Conservation (phyloP, 2,113 vertebrate genomes). For the Taurulus bubalis region DNA sequence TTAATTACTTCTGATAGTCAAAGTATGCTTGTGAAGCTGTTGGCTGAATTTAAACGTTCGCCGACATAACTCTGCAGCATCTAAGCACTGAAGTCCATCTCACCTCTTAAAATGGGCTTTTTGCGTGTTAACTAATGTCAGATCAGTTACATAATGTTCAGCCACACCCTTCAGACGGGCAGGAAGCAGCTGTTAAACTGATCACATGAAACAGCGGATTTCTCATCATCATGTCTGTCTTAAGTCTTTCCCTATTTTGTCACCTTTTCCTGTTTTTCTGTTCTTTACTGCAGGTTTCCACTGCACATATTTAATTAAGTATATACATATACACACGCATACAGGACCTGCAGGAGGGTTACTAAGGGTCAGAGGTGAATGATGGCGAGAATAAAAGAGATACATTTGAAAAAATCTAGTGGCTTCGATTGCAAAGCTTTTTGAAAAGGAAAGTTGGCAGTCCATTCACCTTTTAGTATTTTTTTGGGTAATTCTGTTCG, state of each 20-base stretch:
- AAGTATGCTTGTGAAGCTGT: constrained; percentile 11
- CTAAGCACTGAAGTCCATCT: background rate
- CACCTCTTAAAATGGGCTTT: constrained; percentile 16
- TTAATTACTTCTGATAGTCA: constrained; percentile 6
- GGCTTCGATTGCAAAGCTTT: background rate
- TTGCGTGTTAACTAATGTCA: constrained; percentile 24
- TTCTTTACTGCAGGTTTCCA: constrained; percentile 26
- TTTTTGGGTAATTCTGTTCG: background rate
- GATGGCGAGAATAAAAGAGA: constrained; percentile 8
- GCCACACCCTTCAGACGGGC: constrained; percentile 46
- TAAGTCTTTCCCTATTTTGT: constrained; percentile 58
- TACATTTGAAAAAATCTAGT: constrained; percentile 27
- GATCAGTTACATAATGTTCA: constrained; percentile 35
- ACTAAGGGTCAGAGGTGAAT: constrained; percentile 11
- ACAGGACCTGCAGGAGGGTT: background rate
- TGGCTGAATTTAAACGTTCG: background rate
- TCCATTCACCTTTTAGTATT: background rate
- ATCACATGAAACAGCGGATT: constrained; percentile 22
- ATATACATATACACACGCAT: background rate
- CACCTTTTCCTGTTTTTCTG: constrained; percentile 63
- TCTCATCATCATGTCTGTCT: constrained; percentile 23
- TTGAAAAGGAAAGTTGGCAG: constrained; percentile 37
- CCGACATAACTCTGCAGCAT: background rate
- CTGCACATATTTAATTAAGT: constrained; percentile 6
- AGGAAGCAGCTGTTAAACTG: constrained; percentile 66